Percentiles rank a stretch among this genome's conserved stretches.
Conservation (phyloP, 2,888 invertebrate genomes). For the Trissoscelio sp. region DNA sequence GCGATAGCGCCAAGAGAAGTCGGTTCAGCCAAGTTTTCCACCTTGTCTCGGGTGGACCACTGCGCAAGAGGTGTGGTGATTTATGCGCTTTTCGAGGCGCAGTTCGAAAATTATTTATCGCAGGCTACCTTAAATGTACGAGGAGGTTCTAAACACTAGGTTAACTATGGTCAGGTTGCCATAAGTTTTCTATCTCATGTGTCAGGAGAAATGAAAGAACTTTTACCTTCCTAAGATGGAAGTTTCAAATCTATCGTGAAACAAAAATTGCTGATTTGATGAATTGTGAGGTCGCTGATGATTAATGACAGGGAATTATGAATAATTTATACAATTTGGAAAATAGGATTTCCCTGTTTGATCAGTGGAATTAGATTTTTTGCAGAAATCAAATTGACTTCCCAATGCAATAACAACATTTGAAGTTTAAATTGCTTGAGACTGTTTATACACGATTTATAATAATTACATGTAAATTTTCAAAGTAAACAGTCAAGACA, state of each 20-base stretch:
- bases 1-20: constrained; percentile 28
- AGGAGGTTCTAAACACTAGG: background rate
- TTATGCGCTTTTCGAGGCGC: constrained; percentile 25
- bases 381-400: no score
- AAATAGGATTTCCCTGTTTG: no score
- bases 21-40: constrained; percentile 38
- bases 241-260: no score
- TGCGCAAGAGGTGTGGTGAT: constrained; percentile 24
- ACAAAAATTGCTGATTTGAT: no score
- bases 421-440: background rate
- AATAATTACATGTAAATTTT: background rate
- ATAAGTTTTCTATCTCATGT: background rate
- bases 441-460: background rate
- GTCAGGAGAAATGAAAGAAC: background rate
- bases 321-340: no score
- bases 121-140: constrained; percentile 3
- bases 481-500: no score
- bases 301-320: no score
- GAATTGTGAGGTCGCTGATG: no score
- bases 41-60: constrained; percentile 7
- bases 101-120: constrained; percentile 38
- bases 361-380: no score
- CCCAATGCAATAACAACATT: no score
- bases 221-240: background rate
- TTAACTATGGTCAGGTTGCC: background rate